phyloP scores from a whole-genome alignment of 2,888 invertebrate species.

The Lagria hirta region DNA sequence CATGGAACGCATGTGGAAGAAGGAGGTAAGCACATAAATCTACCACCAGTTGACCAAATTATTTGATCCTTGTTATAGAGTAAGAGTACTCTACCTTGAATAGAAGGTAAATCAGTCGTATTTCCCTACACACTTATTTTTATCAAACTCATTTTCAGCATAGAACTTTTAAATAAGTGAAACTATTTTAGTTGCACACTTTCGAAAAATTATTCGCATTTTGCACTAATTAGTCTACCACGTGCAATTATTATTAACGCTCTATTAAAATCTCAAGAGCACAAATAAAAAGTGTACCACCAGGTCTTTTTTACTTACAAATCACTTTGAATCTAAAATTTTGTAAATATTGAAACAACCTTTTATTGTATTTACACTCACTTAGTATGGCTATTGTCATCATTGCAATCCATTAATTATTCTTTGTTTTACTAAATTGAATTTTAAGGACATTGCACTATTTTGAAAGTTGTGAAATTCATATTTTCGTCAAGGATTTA shows the following conservation, averaged over 20 bases:
- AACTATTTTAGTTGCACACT: constrained; percentile 18
- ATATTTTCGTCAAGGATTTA: too few species aligned
- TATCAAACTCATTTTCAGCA: constrained; percentile 3
- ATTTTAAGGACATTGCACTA: too few species aligned
- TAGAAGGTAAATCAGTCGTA: constrained; percentile 36
- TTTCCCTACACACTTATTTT: constrained; percentile 17
- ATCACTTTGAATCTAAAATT: too few species aligned
- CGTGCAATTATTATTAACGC: constrained; percentile 19
- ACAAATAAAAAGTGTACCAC: too few species aligned
- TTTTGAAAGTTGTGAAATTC: too few species aligned
- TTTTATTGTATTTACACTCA: too few species aligned
- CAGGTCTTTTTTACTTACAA: too few species aligned
- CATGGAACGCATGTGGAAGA: constrained; percentile 66
- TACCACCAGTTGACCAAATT: constrained; percentile 16
- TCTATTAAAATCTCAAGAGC: constrained; percentile 21
- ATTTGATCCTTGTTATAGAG: constrained; percentile 27
- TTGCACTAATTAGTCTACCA: constrained; percentile 17
- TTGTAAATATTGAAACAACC: too few species aligned
- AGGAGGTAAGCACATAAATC: constrained; percentile 56
- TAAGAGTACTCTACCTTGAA: constrained; percentile 37
- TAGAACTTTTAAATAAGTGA: constrained; percentile 16
- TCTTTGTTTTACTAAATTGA: too few species aligned
- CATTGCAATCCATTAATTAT: too few species aligned
- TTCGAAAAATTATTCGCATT: constrained; percentile 20
- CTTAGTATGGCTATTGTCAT: too few species aligned